Evolutionary conservation across 2,888 invertebrate genomes (phyloP).

Genomic region (Nemoura dubitans): DNA sequence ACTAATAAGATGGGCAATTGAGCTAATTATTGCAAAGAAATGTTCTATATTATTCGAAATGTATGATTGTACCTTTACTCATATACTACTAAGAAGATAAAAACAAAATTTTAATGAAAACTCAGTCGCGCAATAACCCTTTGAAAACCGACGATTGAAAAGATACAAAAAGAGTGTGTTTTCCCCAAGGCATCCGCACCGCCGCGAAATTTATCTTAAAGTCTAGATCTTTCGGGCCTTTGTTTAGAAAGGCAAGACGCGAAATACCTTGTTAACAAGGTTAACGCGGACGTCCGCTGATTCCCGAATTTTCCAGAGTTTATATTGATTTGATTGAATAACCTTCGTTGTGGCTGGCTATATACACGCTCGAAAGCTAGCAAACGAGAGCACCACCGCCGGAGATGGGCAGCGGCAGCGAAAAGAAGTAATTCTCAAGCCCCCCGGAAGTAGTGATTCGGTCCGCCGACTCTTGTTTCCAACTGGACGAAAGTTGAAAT

Average conservation of each 20-base stretch:
- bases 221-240: not conserved
- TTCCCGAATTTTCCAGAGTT: conserved; percentile 7
- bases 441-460: not conserved
- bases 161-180: too few species aligned
- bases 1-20: not conserved
- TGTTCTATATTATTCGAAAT: not conserved
- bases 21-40: not conserved
- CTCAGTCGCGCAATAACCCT: too few species aligned
- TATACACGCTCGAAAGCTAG: not conserved
- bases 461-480: not conserved
- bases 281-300: not conserved
- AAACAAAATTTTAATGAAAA: not conserved
- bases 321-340: conserved; percentile 12
- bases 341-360: not conserved
- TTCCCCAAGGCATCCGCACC: too few species aligned
- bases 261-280: not conserved
- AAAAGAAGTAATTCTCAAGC: not conserved
- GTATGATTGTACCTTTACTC: not conserved
- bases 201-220: too few species aligned
- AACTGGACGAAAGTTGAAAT: not conserved
- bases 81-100: not conserved
- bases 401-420: not conserved
- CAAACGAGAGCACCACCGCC: not conserved
- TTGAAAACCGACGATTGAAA: too few species aligned
- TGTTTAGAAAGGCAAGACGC: not conserved